These are phyloP conservation scores for Arizona elegans DNA, from an alignment of 2,113 vertebrate species.

Conservation along the genomic window DNA sequence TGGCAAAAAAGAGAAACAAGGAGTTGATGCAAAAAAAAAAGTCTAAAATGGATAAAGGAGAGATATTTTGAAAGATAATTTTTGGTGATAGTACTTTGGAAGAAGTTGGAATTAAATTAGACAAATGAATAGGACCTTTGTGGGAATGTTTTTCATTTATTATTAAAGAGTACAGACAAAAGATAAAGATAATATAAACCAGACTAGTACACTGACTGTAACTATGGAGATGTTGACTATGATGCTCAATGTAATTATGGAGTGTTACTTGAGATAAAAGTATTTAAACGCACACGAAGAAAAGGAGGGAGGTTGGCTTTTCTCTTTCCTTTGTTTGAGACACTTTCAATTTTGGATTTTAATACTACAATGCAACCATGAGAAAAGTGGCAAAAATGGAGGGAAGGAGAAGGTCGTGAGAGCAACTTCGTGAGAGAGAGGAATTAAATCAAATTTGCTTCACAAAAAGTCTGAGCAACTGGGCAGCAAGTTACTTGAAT, in stretches of 20 bases:
- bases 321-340: neutral
- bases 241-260: neutral
- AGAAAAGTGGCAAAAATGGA: neutral
- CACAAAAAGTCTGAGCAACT: neutral
- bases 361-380: neutral
- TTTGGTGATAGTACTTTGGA: neutral
- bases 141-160: neutral
- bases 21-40: neutral
- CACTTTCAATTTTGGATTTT: neutral
- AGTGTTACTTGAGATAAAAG: neutral
- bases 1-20: neutral
- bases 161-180: neutral
- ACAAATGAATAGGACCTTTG: neutral
- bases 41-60: neutral
- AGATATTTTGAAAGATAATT: neutral
- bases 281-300: neutral
- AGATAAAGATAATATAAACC: neutral
- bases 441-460: neutral
- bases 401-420: neutral
- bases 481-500: neutral
- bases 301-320: neutral
- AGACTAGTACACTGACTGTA: neutral
- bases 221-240: neutral
- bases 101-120: neutral
- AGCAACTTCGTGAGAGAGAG: neutral